A percentile compares a stretch with the other conserved stretches of the same genome.
Conservation (phyloP, 2,113 vertebrate species). For the Dipodomys stephensi region DNA sequence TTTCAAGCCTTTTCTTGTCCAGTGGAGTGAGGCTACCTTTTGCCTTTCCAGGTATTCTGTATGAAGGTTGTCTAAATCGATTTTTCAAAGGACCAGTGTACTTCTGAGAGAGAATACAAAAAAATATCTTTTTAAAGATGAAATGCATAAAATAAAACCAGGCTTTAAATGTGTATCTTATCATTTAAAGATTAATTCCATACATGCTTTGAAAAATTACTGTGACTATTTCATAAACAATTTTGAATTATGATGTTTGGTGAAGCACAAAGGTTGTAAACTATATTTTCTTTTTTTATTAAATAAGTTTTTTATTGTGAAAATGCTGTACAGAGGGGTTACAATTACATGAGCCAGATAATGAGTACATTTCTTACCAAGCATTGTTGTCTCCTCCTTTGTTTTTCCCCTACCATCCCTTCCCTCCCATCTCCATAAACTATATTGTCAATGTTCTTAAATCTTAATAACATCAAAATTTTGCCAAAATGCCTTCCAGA, state of each 20-base stretch:
- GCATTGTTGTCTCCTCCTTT: no score
- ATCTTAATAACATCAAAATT: neutral
- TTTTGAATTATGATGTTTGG: constrained; percentile 8
- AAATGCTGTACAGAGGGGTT: no score
- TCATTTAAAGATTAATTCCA: neutral
- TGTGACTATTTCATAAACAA: neutral
- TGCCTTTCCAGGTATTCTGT: accelerated
- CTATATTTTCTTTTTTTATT: neutral
- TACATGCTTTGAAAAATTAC: neutral
- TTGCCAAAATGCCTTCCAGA: neutral
- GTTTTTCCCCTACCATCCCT: no score
- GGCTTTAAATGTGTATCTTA: neutral
- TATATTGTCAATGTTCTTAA: neutral
- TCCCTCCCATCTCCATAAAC: neutral
- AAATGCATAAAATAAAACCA: neutral
- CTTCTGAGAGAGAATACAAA: constrained; percentile 40
- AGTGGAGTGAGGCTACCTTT: accelerated
- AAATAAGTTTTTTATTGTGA: no score
- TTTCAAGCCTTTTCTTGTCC: neutral
- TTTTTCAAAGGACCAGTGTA: neutral
- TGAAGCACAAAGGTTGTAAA: neutral
- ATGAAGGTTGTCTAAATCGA: neutral
- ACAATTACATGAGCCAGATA: no score
- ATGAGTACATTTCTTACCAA: no score
- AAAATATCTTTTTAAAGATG: neutral